A percentile compares a stretch with the other conserved stretches of the same genome.
These are phyloP conservation scores for human DNA, from an alignment of 2,113 vertebrate genomes.

Conservation along the genomic window GRCh38 chr5:147971501-147972000, in stretches of 20 bases:
- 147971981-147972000: neutral
- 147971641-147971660: neutral
- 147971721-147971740: neutral
- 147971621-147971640: constrained; percentile 11
- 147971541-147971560: neutral
- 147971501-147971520: neutral
- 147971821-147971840: constrained; percentile 20
- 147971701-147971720: neutral
- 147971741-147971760: neutral
- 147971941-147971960: neutral
- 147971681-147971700: constrained; percentile 26
- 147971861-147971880: constrained; percentile 24
- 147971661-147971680: neutral
- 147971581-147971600: neutral
- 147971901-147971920: constrained; percentile 42
- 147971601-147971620: neutral
- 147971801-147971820: constrained; percentile 16
- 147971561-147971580: neutral
- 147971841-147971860: constrained; percentile 48
- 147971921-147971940: constrained; percentile 43
- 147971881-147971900: constrained; percentile 21
- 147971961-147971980: neutral
- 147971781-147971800: constrained; percentile 51
- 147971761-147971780: constrained; percentile 17
- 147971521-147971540: neutral